Evolutionary conservation across 2,888 invertebrate genomes (phyloP).

Genomic region (Tridacna gigas): DNA sequence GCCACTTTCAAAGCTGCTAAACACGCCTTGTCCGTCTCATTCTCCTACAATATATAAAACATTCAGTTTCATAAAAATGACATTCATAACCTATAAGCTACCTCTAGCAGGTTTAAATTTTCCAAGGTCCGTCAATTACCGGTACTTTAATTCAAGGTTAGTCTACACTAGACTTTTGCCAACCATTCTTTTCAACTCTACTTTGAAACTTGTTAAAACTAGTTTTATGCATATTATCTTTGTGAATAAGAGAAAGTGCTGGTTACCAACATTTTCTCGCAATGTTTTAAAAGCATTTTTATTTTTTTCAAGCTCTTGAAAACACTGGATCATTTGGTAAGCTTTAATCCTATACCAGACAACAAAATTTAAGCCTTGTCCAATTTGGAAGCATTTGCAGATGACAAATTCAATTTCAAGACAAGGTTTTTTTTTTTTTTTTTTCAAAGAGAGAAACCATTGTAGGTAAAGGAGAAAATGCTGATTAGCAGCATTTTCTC

Average conservation of each 20-base stretch:
- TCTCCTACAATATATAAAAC: conserved; percentile 74
- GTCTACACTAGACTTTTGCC: too few relatives aligned
- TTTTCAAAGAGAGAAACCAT: not conserved
- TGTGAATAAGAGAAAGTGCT: not conserved
- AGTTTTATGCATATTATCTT: too few relatives aligned
- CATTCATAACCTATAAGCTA: too few relatives aligned
- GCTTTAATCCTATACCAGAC: not conserved
- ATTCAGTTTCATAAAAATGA: not conserved
- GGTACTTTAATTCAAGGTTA: too few relatives aligned
- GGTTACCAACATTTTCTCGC: not conserved
- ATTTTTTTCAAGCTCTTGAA: not conserved
- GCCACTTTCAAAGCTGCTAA: conserved; percentile 72
- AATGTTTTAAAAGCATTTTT: not conserved
- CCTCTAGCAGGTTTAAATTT: too few relatives aligned
- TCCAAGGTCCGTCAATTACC: too few relatives aligned
- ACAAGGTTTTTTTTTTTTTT: too few relatives aligned
- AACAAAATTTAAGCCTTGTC: not conserved
- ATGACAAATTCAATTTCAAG: too few relatives aligned
- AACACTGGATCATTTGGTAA: not conserved
- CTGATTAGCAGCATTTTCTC: not conserved
- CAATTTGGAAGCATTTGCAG: too few relatives aligned
- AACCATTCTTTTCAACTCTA: too few relatives aligned
- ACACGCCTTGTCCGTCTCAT: conserved; percentile 79
- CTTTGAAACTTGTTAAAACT: too few relatives aligned
- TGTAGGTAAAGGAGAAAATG: not conserved